Evolutionary conservation across 2,888 invertebrate genomes (phyloP).

Genomic region (Polyommatus iphigenia): DNA sequence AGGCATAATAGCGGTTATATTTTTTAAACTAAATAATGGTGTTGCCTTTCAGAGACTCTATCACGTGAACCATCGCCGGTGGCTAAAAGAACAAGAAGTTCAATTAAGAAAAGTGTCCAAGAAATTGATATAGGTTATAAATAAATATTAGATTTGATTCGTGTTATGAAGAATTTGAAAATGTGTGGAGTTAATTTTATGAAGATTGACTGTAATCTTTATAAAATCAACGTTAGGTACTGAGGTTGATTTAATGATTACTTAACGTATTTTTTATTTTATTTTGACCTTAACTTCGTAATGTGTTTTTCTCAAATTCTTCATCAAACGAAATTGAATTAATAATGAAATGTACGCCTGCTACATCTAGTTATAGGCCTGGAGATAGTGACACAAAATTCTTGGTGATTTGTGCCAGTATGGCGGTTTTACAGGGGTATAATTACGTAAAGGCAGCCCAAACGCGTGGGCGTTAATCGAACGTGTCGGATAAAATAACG

Average conservation of each 20-base stretch:
- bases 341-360: not conserved
- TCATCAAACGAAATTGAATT: too few relatives aligned
- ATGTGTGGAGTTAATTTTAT: not conserved
- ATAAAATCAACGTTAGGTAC: not conserved
- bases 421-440: too few relatives aligned
- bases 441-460: too few relatives aligned
- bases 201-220: not conserved
- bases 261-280: too few relatives aligned
- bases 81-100: slow-evolving; percentile 53
- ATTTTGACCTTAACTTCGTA: too few relatives aligned
- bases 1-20: not conserved
- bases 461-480: too few relatives aligned
- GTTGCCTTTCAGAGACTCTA: slow-evolving; percentile 34
- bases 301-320: too few relatives aligned
- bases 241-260: too few relatives aligned
- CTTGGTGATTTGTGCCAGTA: too few relatives aligned
- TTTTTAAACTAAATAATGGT: not conserved
- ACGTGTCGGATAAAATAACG: too few relatives aligned
- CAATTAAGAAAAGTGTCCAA: slow-evolving; percentile 45
- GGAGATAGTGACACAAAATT: too few relatives aligned
- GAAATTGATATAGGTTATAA: slow-evolving; percentile 39
- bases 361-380: not conserved
- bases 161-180: not conserved
- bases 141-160: slow-evolving; percentile 25
- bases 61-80: slow-evolving; percentile 47